Evolutionary conservation across 2,797 vertebrate genomes (phyloP).

Genomic region (Ctenosaura bakeri): DNA sequence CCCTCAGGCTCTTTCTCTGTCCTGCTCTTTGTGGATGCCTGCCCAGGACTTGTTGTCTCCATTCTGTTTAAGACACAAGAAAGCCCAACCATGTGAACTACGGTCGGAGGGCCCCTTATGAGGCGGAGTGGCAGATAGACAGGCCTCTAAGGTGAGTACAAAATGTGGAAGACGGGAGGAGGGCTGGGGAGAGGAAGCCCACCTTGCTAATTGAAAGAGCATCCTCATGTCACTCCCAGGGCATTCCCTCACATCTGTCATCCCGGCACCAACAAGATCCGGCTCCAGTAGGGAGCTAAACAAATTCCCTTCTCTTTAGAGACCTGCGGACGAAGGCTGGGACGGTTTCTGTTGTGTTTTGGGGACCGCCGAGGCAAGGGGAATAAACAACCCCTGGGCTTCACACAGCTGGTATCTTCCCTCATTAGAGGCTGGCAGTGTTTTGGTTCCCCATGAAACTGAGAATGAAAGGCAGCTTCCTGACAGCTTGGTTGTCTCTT

Average conservation of each 20-base stretch:
- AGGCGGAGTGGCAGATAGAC: too few relatives aligned
- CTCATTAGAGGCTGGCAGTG: conserved; percentile 43
- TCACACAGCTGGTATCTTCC: conserved; percentile 55
- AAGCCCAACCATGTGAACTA: not conserved
- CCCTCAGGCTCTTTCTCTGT: too few relatives aligned
- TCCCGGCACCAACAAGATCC: conserved; percentile 77
- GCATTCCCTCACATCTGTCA: conserved; percentile 74
- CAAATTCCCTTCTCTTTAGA: conserved; percentile 75
- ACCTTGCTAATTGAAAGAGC: conserved; percentile 69
- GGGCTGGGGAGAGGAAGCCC: conserved; percentile 17
- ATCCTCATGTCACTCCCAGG: conserved; percentile 68
- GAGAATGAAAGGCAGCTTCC: conserved; percentile 12
- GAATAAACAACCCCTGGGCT: conserved; percentile 68
- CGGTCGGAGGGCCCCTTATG: too few relatives aligned
- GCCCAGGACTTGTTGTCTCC: too few relatives aligned
- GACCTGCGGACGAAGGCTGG: conserved; percentile 71
- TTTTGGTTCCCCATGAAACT: conserved; percentile 38
- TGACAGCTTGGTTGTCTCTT: conserved; percentile 42
- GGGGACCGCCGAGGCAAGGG: conserved; percentile 47
- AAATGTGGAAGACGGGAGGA: not conserved
- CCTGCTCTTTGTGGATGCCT: too few relatives aligned
- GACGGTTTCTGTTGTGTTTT: conserved; percentile 40
- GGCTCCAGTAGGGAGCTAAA: conserved; percentile 78
- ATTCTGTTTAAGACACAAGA: not conserved
- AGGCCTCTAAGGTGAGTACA: not conserved